phyloP scores from a whole-genome alignment of 1,140 invertebrate species.

The Diabrotica virgifera region DNA sequence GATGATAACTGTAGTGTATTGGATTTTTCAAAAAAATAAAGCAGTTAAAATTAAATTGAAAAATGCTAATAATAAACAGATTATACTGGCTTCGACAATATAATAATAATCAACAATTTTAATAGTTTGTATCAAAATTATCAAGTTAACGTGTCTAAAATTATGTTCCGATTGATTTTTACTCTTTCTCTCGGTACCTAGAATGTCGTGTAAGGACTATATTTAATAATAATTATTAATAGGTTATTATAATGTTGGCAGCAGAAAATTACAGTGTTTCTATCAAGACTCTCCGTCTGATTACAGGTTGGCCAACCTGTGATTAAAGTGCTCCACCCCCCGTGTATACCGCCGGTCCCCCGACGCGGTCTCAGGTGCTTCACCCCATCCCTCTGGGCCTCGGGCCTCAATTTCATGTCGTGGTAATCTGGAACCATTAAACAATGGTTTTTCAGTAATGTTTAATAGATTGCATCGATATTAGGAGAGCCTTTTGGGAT shows the following conservation, averaged over 20 bases:
- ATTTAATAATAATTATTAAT: not conserved
- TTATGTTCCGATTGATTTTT: no score
- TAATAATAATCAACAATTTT: no score
- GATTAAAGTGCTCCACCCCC: conserved; percentile 1
- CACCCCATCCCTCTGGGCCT: not conserved
- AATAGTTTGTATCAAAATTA: no score
- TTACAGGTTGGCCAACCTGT: not conserved
- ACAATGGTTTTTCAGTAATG: not conserved
- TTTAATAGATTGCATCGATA: not conserved
- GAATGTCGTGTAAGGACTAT: not conserved
- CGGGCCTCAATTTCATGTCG: not conserved
- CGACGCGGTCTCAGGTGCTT: not conserved
- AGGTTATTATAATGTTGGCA: conserved; percentile 1
- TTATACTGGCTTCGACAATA: no score
- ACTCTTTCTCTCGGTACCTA: no score
- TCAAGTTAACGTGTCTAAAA: no score
- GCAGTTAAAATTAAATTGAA: no score
- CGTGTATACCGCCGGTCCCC: not conserved
- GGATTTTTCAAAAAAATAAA: no score
- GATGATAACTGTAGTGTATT: no score
- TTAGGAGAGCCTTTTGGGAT: not conserved
- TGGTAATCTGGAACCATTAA: not conserved
- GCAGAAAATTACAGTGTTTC: conserved; percentile 2
- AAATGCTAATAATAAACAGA: no score
- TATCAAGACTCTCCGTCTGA: not conserved